These are phyloP conservation scores for Portevinia maculata DNA, from an alignment of 2,888 invertebrate genomes.

Conservation along the genomic window DNA sequence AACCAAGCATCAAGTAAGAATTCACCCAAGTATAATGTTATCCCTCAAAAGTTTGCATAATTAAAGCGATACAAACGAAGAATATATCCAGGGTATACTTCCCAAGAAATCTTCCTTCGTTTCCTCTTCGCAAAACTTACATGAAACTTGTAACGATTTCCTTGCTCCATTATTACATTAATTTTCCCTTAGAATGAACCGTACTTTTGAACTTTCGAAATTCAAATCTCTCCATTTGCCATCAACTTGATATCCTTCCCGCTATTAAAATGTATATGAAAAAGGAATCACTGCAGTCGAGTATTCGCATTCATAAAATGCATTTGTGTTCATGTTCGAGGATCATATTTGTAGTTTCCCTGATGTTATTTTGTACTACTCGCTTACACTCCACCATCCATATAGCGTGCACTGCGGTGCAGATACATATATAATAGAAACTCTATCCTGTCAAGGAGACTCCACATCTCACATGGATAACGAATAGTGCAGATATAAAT, in stretches of 20 bases:
- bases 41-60: slow-evolving; percentile 34
- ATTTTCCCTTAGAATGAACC: slow-evolving; percentile 54
- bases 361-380: slow-evolving; percentile 37
- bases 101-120: not conserved
- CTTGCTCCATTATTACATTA: slow-evolving; percentile 45
- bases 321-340: slow-evolving; percentile 63
- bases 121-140: slow-evolving; percentile 12
- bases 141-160: slow-evolving; percentile 49
- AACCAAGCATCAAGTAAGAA: not conserved
- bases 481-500: slow-evolving; percentile 52
- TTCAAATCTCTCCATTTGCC: slow-evolving; percentile 50
- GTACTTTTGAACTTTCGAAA: slow-evolving; percentile 60
- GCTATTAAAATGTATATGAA: slow-evolving; percentile 10
- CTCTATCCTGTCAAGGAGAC: slow-evolving; percentile 51
- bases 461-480: slow-evolving; percentile 38
- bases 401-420: slow-evolving; percentile 14
- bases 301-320: slow-evolving; percentile 53
- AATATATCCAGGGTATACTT: not conserved
- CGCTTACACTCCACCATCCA: slow-evolving; percentile 22
- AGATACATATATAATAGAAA: slow-evolving; percentile 17
- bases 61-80: slow-evolving; percentile 13
- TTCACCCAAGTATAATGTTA: slow-evolving; percentile 10
- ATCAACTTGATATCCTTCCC: slow-evolving; percentile 39
- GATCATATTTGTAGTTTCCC: slow-evolving; percentile 45
- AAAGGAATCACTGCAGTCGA: slow-evolving; percentile 29